Evolutionary conservation across 2,113 vertebrate species (phyloP), one percentile per base, ranked within the genome.

Genomic region (Oreochromis aureus): DNA sequence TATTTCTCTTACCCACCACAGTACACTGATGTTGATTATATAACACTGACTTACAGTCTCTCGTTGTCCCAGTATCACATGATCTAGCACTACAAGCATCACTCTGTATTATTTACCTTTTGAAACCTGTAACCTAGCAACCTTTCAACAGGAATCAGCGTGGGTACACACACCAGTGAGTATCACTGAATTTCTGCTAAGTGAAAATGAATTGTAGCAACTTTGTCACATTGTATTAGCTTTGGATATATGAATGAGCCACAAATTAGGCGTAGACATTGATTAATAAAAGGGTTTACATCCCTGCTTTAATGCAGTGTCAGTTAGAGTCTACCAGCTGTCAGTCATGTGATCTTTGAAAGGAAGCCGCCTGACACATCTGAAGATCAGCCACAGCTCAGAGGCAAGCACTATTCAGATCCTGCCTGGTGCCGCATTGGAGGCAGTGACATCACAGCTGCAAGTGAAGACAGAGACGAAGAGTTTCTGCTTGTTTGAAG

Each of bases 51-150:
- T 32, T 78, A 48, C 44, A 51, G 44, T 51, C 44, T 30, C 15
- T 48, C 44, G 3, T 18, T 78, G 46, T 71, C 32, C 44, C 39
- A 10, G 13, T 39, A 83, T 56, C 41, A 56, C 30, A 15, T 13
- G 10, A 79, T 56, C 34, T 2, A 16, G 80, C 11, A 11, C 30
- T 18, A 34, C 15, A 48, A 55, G 10, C 41, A 78, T 84, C 86
- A 16, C 30, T 55, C 53, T 61, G 78, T 36, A 53, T 46, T 73
- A 84, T 86, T 58, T 82, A 76, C 48, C 39, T 56, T 71, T 87
- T 82, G 32, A 79, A 87, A 24, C 41, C 51, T 56, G 84, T 89
- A 69, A 84, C 85, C 66, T 82, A 82, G 83, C 80, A 91, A 90
- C 82, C 44, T 24, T 44, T 71, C 39, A 81, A 36, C 36, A 34